These are phyloP conservation scores for Drosophila aff. DNA, from an alignment of 1,140 invertebrate genomes.

Conservation along the genomic window DNA sequence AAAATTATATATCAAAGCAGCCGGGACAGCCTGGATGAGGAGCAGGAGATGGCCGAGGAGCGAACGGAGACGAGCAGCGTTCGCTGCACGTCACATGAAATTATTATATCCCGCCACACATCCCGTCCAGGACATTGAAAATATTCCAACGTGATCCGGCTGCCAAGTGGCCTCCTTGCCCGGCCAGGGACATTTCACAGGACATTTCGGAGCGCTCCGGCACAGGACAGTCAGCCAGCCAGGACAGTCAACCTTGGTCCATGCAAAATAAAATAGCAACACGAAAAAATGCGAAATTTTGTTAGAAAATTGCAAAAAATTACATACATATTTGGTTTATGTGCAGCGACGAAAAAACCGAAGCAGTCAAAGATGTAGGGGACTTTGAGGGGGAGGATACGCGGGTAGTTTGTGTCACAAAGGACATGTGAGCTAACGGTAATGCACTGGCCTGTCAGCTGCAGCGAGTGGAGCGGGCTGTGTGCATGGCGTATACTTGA, in stretches of 20 bases:
- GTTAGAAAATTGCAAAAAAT: constrained; percentile 82
- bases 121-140: constrained; percentile 64
- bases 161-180: constrained; percentile 59
- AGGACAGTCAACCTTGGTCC: constrained; percentile 39
- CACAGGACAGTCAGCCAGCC: constrained; percentile 14
- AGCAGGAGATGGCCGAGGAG: background rate
- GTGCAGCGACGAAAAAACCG: constrained; percentile 38
- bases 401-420: constrained; percentile 37
- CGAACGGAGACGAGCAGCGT: constrained; percentile 31
- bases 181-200: constrained; percentile 26
- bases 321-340: constrained; percentile 78
- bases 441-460: constrained; percentile 61
- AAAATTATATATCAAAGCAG: constrained; percentile 83
- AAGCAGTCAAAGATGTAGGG: constrained; percentile 41
- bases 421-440: constrained; percentile 63
- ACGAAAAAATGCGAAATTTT: constrained; percentile 77
- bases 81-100: constrained; percentile 76
- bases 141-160: constrained; percentile 76
- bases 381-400: background rate
- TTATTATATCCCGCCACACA: constrained; percentile 75
- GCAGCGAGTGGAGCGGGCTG: background rate
- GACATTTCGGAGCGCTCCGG: constrained; percentile 16
- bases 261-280: constrained; percentile 74
- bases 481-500: constrained; percentile 62
- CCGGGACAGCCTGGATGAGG: constrained; percentile 42